Percentiles rank a stretch among this genome's conserved stretches.
phyloP scores from a whole-genome alignment of 2,797 vertebrate genomes.

The Pipistrellus kuhlii region DNA sequence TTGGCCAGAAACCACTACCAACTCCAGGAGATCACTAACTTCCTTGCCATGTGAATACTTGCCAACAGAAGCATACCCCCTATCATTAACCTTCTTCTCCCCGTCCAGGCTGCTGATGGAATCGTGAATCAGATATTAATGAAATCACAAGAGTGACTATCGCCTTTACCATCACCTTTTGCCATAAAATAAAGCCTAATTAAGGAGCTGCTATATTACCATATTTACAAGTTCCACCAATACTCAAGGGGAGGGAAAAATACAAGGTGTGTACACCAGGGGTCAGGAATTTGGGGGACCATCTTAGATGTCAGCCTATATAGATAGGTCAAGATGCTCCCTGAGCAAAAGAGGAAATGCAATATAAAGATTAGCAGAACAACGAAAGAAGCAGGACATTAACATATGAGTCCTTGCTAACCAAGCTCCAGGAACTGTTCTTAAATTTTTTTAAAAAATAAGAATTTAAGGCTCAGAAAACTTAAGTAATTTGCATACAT shows the following conservation, averaged over 20 bases:
- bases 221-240: neutral
- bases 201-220: neutral
- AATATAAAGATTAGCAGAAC: neutral
- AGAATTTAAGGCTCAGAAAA: constrained; percentile 39
- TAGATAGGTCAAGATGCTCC: neutral
- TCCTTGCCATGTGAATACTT: neutral
- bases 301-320: neutral
- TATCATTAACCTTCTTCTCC: neutral
- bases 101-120: neutral
- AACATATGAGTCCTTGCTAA: neutral
- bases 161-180: neutral
- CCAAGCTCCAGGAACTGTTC: neutral
- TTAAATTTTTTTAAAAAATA: neutral
- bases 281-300: neutral
- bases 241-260: neutral
- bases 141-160: neutral
- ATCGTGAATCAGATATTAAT: neutral
- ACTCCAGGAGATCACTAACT: neutral
- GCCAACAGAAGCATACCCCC: neutral
- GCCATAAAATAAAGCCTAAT: neutral
- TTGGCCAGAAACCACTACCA: neutral
- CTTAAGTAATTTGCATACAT: neutral
- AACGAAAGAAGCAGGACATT: constrained; percentile 16
- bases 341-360: neutral
- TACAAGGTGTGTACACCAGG: neutral